These are phyloP conservation scores for Aeoliscus strigatus DNA, from an alignment of 2,797 vertebrate genomes.

Conservation along the genomic window DNA sequence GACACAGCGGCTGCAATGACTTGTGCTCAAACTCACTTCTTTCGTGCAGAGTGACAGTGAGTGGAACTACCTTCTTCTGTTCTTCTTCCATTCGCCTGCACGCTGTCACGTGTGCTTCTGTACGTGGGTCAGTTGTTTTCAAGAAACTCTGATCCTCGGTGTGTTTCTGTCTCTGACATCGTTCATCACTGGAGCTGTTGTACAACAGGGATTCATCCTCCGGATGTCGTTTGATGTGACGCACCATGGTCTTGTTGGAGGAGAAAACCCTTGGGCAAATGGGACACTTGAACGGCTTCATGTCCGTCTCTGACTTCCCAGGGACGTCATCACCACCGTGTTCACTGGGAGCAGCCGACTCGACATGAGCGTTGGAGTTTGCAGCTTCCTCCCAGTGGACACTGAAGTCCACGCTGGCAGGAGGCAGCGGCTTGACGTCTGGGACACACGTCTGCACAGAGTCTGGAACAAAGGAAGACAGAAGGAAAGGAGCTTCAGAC, in stretches of 20 bases:
- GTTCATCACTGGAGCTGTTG: constrained; percentile 27
- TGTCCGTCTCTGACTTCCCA: too few relatives aligned
- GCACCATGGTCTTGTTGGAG: constrained; percentile 19
- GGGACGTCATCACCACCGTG: too few relatives aligned
- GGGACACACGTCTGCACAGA: constrained; percentile 2
- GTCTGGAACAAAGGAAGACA: constrained; percentile 3
- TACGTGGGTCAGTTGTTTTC: too few relatives aligned
- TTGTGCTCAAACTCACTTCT: constrained; percentile 29
- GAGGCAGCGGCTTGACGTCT: constrained; percentile 2
- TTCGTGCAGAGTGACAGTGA: constrained; percentile 16
- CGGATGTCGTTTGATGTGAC: constrained; percentile 12
- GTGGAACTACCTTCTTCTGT: too few relatives aligned
- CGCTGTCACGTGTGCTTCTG: constrained; percentile 12
- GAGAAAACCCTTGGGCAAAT: constrained; percentile 8
- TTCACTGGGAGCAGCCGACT: too few relatives aligned
- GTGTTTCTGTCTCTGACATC: constrained; percentile 7
- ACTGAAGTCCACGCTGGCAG: constrained; percentile 9
- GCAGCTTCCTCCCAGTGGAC: constrained; percentile 7
- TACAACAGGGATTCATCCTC: constrained; percentile 5
- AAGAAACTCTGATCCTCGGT: constrained; percentile 23
- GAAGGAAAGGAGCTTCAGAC: too few relatives aligned
- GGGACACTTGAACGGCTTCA: too few relatives aligned
- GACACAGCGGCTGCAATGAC: constrained; percentile 31
- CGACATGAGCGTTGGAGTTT: too few relatives aligned
- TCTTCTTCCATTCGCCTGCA: constrained; percentile 3